These are phyloP conservation scores for Sesamia inferens DNA, from an alignment of 2,888 invertebrate genomes.

Conservation along the genomic window DNA sequence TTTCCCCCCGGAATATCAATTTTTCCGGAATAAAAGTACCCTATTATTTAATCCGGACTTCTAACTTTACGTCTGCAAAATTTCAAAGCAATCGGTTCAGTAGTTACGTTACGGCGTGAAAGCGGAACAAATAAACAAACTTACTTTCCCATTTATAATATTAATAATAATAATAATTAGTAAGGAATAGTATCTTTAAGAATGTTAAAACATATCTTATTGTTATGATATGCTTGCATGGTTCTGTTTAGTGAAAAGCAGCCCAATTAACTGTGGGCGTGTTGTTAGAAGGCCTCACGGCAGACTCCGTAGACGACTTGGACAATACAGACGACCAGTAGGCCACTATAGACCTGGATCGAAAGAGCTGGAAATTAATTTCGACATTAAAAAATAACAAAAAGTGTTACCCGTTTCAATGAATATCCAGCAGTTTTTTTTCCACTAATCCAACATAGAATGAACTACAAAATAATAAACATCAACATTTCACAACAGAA, in stretches of 20 bases:
- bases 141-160: conserved; percentile 10
- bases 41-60: too few species aligned
- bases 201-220: not conserved
- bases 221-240: not conserved
- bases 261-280: not conserved
- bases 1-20: too few species aligned
- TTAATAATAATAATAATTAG: not conserved
- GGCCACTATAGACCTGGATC: not conserved
- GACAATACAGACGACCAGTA: not conserved
- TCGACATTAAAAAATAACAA: not conserved
- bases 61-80: too few species aligned
- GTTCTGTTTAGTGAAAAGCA: not conserved
- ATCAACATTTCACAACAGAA: conserved; percentile 12
- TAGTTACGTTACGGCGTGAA: too few species aligned
- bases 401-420: not conserved
- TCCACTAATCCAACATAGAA: conserved; percentile 7
- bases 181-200: not conserved
- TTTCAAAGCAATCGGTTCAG: too few species aligned
- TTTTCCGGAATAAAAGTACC: too few species aligned
- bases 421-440: not conserved
- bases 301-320: not conserved
- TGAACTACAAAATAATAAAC: conserved; percentile 24
- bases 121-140: too few species aligned
- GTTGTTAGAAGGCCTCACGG: not conserved
- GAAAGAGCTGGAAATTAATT: not conserved